These are phyloP conservation scores for Eudemis profundana DNA, from an alignment of 2,888 invertebrate species.

Conservation along the genomic window DNA sequence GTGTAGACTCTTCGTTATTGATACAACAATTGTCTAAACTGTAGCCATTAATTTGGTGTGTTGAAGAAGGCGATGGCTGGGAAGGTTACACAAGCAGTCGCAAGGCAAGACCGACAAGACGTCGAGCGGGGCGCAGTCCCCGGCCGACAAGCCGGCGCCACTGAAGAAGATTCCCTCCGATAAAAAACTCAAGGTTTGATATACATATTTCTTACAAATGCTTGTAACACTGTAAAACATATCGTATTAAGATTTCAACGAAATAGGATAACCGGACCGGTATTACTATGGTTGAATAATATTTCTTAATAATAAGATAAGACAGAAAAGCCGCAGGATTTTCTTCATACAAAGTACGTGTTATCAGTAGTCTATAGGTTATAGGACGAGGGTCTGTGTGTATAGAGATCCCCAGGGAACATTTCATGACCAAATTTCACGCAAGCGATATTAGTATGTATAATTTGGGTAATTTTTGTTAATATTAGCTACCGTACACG, in stretches of 20 bases:
- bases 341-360: too few species aligned
- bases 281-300: too few species aligned
- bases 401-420: background rate
- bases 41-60: constrained; percentile 48
- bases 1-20: too few species aligned
- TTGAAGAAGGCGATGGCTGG: constrained; percentile 95
- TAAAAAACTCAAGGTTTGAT: constrained; percentile 91
- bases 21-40: constrained; percentile 19
- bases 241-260: too few species aligned
- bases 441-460: background rate
- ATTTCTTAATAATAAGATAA: too few species aligned
- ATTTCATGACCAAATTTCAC: background rate
- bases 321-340: too few species aligned
- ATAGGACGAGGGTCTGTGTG: too few species aligned
- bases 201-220: background rate
- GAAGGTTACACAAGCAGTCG: constrained; percentile 91
- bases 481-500: constrained; percentile 63
- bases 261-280: too few species aligned
- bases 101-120: constrained; percentile 94
- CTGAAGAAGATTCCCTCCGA: constrained; percentile 93
- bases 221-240: too few species aligned
- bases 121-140: constrained; percentile 78
- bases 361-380: too few species aligned
- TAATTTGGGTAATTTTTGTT: background rate
- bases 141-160: constrained; percentile 83